Conservation (phyloP, 2,797 vertebrate genomes). For the Coendou prehensilis region DNA sequence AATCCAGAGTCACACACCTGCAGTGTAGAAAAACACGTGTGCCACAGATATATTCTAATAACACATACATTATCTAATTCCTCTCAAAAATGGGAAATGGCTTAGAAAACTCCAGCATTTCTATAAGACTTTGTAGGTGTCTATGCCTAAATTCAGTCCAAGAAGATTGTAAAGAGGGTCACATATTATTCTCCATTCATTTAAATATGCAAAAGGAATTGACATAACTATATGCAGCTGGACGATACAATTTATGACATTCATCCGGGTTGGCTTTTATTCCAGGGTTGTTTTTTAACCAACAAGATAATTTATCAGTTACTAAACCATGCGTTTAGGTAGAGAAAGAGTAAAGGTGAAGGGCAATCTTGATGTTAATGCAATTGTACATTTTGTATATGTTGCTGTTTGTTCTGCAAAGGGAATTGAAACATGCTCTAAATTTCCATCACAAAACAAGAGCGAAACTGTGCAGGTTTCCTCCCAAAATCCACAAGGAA, state of each 20-base stretch:
- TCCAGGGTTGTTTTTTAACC: constrained; percentile 55
- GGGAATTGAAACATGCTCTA: constrained; percentile 79
- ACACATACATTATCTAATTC: background rate
- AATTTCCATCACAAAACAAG: constrained; percentile 78
- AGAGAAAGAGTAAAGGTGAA: constrained; percentile 30
- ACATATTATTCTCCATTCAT: background rate
- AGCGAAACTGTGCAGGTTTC: constrained; percentile 81
- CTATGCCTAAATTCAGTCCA: background rate
- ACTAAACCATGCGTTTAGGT: constrained; percentile 28
- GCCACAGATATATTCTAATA: background rate
- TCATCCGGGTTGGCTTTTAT: constrained; percentile 38
- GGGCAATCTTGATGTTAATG: background rate
- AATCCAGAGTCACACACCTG: constrained; percentile 29
- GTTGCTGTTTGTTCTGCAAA: constrained; percentile 46
- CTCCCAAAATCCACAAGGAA: constrained; percentile 87
- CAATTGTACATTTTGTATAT: constrained; percentile 67
- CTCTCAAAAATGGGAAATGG: constrained; percentile 10
- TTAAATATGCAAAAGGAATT: background rate
- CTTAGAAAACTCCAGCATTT: constrained; percentile 20
- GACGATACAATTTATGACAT: constrained; percentile 19
- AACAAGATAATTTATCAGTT: constrained; percentile 22
- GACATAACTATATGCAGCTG: background rate
- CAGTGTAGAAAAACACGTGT: constrained; percentile 25
- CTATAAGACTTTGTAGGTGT: background rate
- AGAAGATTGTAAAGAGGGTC: background rate